Conservation (phyloP, 2,797 vertebrate genomes). For the Aphelocoma californica region DNA sequence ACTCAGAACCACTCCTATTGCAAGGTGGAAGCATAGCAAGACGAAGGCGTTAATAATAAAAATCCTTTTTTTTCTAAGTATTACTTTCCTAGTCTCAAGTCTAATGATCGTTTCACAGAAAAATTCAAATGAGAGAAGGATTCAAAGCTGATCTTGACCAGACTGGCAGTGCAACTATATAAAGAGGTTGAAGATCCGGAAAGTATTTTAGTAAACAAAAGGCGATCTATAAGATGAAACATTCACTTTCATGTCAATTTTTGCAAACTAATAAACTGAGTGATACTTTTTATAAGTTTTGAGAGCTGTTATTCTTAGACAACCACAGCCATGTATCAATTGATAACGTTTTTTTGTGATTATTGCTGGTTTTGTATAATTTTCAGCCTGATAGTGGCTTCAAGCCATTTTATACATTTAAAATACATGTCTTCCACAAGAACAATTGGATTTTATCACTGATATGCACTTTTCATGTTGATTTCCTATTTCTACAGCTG, state of each 20-base stretch:
- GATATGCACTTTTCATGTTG: background rate
- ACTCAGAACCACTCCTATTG: background rate
- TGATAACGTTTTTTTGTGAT: background rate
- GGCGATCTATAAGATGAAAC: background rate
- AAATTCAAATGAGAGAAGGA: background rate
- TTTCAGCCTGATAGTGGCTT: background rate
- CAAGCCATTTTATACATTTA: background rate
- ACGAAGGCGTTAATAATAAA: background rate
- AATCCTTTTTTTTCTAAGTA: background rate
- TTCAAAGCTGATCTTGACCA: background rate
- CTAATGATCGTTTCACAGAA: background rate
- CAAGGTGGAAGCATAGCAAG: background rate
- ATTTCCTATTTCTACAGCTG: background rate
- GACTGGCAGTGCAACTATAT: background rate
- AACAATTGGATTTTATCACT: background rate
- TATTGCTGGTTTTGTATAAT: background rate
- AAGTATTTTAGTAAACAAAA: background rate
- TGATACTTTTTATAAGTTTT: background rate
- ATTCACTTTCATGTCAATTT: background rate
- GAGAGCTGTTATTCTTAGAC: background rate
- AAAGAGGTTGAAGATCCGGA: background rate
- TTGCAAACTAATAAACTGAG: background rate
- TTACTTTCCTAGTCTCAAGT: background rate
- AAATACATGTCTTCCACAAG: background rate
- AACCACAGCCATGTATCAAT: background rate